Conservation (phyloP, 2,113 vertebrate species). For the Tachysurus vachellii region DNA sequence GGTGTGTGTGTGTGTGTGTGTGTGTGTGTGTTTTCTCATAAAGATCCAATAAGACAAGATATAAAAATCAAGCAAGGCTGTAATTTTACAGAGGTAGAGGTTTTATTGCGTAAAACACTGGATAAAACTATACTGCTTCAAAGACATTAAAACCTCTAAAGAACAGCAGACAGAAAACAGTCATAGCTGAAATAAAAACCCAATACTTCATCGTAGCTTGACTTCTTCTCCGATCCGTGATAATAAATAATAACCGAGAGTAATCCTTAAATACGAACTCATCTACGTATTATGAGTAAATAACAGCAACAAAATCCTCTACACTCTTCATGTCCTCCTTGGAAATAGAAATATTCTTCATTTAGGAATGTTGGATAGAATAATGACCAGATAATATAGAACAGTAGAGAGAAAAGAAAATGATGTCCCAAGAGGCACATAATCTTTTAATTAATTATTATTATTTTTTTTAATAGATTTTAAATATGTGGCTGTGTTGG, state of each 20-base stretch:
- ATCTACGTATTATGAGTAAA: constrained; percentile 83
- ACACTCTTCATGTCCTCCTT: constrained; percentile 77
- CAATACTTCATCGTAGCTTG: constrained; percentile 81
- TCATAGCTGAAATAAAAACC: constrained; percentile 79
- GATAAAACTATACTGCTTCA: constrained; percentile 84
- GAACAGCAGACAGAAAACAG: constrained; percentile 83
- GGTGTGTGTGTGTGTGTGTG: background rate
- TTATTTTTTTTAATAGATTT: constrained; percentile 12
- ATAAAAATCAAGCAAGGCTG: constrained; percentile 21
- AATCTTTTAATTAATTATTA: background rate
- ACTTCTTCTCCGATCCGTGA: constrained; percentile 76
- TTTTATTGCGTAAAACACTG: constrained; percentile 90
- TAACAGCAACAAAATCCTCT: constrained; percentile 82
- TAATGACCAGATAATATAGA: constrained; percentile 83
- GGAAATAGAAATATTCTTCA: constrained; percentile 78
- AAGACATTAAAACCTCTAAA: constrained; percentile 83
- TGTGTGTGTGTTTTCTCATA: constrained; percentile 35
- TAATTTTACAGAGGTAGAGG: constrained; percentile 80
- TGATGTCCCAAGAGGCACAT: constrained; percentile 62
- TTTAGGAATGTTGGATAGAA: constrained; percentile 85
- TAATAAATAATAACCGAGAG: constrained; percentile 93
- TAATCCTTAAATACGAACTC: constrained; percentile 92
- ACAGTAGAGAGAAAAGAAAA: constrained; percentile 74
- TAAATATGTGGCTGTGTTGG: constrained; percentile 65
- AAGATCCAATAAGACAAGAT: constrained; percentile 36